Evolutionary conservation across 2,888 invertebrate genomes (phyloP), one percentile per base, ranked within the genome.

Genomic region (Sepioteuthis lessoniana): DNA sequence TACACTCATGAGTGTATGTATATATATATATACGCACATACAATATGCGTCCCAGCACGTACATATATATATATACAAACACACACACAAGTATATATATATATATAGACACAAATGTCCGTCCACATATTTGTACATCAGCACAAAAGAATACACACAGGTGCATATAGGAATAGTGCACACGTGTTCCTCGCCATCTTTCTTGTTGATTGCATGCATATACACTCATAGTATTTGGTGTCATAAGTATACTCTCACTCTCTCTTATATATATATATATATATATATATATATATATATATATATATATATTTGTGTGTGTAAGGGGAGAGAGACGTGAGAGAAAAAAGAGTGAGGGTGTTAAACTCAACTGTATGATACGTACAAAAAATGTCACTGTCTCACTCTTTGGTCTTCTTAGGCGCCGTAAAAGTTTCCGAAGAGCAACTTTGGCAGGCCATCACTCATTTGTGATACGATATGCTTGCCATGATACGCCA

Each of bases 391-490:
- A 19, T 76, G 13, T 76, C 35, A 10, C 4, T 19, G n/a, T 19
- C 76, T 16, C 55, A 28, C 76, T 76, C n/a, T 76, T 76, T 7
- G 19, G 76, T 76, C n/a, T 16, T 76, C n/a, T 35, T n/a, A 35
- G 76, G 76, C n/a, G n/a, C n/a, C n/a, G 76, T 76, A n/a, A 13
- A 76, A n/a, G 76, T 10, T 76, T 76, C n/a, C 76, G 35, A 76
- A 76, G 76, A 76, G 35, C 13, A 76, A n/a, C n/a, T 76, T 76
- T 76, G 76, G 35, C 76, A 76, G 76, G 76, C 35, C 76, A 76
- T 76, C 76, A 76, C n/a, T 76, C 76, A 76, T 35, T n/a, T n/a
- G 76, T 76, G 76, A 76, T 76, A n/a, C n/a, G 76, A 76, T 76
- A 76, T 35, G n/a, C 76, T n/a, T 76, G 35, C 76, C 13, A n/a